These are phyloP conservation scores for Drosophila pseudotalamancana DNA, from an alignment of 2,888 invertebrate genomes.

Conservation along the genomic window DNA sequence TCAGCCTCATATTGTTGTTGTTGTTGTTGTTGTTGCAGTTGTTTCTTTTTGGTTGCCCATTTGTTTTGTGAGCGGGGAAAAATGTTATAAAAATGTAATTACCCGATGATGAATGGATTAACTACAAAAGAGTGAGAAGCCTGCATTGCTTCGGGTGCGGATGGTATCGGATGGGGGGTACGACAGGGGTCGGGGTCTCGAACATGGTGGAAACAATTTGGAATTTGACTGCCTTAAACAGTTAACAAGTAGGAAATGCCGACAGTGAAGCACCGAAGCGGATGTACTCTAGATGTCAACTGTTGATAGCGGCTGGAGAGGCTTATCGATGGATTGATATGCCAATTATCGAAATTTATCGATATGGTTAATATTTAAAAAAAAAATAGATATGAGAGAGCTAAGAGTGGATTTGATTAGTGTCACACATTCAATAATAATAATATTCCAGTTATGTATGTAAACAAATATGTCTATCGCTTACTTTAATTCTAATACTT, in stretches of 20 bases:
- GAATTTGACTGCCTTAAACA: constrained; percentile 53
- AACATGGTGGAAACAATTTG: constrained; percentile 51
- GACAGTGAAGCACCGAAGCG: constrained; percentile 15
- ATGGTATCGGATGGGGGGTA: constrained; percentile 32
- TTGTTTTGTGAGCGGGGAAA: constrained; percentile 74
- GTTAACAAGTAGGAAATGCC: constrained; percentile 51
- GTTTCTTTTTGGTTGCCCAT: constrained; percentile 61
- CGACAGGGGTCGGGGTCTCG: not conserved
- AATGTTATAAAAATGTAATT: constrained; percentile 80
- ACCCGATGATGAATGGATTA: constrained; percentile 80
- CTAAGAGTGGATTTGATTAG: too few relatives aligned
- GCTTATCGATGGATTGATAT: not conserved
- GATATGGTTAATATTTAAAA: not conserved
- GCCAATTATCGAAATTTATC: not conserved
- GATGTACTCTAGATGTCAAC: constrained; percentile 30
- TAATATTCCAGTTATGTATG: too few relatives aligned
- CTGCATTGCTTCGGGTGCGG: constrained; percentile 69
- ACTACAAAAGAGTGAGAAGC: constrained; percentile 73
- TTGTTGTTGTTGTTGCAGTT: constrained; percentile 38
- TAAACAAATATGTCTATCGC: too few relatives aligned
- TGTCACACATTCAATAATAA: too few relatives aligned
- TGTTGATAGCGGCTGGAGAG: not conserved
- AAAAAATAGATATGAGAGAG: too few relatives aligned
- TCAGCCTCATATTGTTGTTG: constrained; percentile 39
- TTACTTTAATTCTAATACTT: too few relatives aligned